Base-by-base conservation (phyloP, 2,888 invertebrate genomes). In the Acholoe squamosa region DNA sequence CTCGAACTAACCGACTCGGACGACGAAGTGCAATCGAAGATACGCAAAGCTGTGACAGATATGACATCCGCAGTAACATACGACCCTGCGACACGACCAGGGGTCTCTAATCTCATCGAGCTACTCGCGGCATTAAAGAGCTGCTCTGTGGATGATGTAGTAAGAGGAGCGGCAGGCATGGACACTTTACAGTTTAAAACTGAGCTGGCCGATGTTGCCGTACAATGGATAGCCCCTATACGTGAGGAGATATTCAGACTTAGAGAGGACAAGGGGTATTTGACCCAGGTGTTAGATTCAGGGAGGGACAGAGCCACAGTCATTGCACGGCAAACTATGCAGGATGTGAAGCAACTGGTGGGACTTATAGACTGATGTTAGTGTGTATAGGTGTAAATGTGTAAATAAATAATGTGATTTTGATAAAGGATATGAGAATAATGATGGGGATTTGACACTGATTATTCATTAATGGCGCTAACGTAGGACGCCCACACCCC, bases 1-100 rank as follows among this genome's bases (percentile, higher is more conserved):
- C 97, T 99, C 91, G 97, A 97, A 93, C 96, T 99, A 54, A 97
- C 97, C 5, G 99, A 99, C 95, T 95, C 97, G 14, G 97, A 97
- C 0, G 97, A 98, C 76, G 96, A 96, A 22, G 97, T 98, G 89
- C 93, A 96, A 0, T 96, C 96, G 71, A 98, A 98, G 95, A 96
- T 99, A 25, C 98, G 97, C 94, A 98, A 98, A 96, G 97, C 99
- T 0, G 96, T 99, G 7, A 99, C 99, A 0, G 99, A 99, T 96
- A 98, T 97, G 94, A 98, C 97, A 0, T 98, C 98, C 0, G 91
- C 97, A 94, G 97, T 99, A 16, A 97, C 97, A 19, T 99, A 97
- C 96, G 98, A 98, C 92, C 98, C 98, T 0, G 97, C 96, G 90
- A 95, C 95, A 10, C 96, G 99, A 92, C 98, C 98, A 0, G 99